phyloP scores from a whole-genome alignment of 2,888 invertebrate genomes.

The Schizaphis graminum region DNA sequence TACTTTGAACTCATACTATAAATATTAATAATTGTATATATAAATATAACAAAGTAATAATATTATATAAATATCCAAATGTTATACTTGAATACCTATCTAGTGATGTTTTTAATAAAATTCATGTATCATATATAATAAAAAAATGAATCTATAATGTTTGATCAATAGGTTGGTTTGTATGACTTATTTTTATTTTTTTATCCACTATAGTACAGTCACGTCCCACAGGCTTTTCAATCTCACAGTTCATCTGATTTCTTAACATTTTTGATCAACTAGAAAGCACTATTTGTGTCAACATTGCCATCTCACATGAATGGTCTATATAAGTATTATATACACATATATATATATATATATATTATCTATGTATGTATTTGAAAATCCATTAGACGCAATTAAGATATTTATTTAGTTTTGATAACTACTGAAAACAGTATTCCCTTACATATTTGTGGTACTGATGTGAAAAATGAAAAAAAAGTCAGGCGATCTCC shows the following conservation, averaged over 20 bases:
- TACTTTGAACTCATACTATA: background rate
- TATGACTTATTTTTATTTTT: background rate
- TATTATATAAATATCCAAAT: too few species aligned
- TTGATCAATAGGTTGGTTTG: background rate
- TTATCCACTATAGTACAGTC: background rate
- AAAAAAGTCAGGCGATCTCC: background rate
- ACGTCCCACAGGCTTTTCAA: background rate
- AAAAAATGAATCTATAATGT: background rate
- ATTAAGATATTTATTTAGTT: background rate
- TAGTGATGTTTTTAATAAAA: too few species aligned
- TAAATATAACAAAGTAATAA: too few species aligned
- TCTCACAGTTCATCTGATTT: background rate
- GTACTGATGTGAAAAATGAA: background rate
- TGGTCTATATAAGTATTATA: too few species aligned
- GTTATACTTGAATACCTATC: too few species aligned
- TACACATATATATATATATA: too few species aligned
- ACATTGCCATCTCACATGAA: background rate
- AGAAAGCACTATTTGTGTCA: background rate
- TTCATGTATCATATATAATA: too few species aligned
- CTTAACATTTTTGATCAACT: background rate
- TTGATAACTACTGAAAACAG: background rate
- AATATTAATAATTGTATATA: too few species aligned
- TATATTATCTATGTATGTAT: too few species aligned
- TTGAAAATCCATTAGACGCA: too few species aligned
- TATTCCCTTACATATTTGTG: background rate